Evolutionary conservation across 30 jellyfish, hydroid and myxozoan species (phyloP).

Genomic region (Mastigias papua): DNA sequence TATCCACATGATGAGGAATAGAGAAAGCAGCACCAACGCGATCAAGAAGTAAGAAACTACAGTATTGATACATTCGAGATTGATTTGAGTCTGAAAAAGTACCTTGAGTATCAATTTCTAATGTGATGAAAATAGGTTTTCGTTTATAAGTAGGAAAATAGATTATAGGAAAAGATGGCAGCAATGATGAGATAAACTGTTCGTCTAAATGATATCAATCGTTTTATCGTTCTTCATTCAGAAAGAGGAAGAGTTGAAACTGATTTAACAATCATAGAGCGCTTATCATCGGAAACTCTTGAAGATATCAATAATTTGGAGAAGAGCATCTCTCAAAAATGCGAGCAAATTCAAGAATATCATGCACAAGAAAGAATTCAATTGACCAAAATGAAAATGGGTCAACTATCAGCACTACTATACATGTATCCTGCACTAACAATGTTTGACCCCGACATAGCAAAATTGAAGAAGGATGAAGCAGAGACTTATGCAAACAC

Average conservation of each 20-base stretch:
- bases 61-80: too few relatives aligned
- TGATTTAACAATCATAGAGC: neutral
- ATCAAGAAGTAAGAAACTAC: too few relatives aligned
- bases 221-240: neutral
- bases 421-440: slow-evolving; percentile 24
- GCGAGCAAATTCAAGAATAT: neutral
- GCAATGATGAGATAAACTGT: too few relatives aligned
- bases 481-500: neutral
- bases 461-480: neutral
- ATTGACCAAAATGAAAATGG: slow-evolving; percentile 23
- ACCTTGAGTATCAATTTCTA: too few relatives aligned
- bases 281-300: neutral
- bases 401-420: neutral
- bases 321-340: neutral
- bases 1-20: too few relatives aligned
- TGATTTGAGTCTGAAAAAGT: too few relatives aligned
- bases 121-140: too few relatives aligned
- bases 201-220: too few relatives aligned
- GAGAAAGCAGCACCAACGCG: too few relatives aligned
- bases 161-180: too few relatives aligned
- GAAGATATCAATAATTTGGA: neutral
- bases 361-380: slow-evolving; percentile 23
- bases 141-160: too few relatives aligned
- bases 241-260: slow-evolving; percentile 38
- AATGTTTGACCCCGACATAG: slow-evolving; percentile 25